phyloP scores from a whole-genome alignment of 1,140 invertebrate genomes.

The Psix sp. region DNA sequence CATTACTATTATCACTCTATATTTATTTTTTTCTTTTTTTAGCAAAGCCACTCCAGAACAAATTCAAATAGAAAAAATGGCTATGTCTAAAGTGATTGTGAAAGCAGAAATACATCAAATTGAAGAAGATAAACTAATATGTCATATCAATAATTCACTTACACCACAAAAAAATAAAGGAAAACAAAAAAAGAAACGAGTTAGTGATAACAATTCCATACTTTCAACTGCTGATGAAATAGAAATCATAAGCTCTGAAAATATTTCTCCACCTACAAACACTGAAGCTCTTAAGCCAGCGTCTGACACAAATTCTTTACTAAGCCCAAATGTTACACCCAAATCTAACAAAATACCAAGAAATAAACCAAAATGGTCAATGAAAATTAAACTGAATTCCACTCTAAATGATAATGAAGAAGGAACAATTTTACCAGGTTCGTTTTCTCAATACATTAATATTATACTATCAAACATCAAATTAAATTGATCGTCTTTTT shows the following conservation, averaged over 20 bases:
- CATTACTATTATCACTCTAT: no score
- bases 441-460: not conserved
- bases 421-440: not conserved
- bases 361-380: constrained; percentile 44
- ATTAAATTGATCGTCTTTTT: no score
- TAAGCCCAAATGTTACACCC: constrained; percentile 6
- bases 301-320: not conserved
- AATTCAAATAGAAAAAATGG: constrained; percentile 32
- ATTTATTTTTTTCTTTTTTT: constrained; percentile 5
- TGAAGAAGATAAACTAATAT: constrained; percentile 8
- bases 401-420: constrained; percentile 10
- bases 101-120: constrained; percentile 43
- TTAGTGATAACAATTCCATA: constrained; percentile 1
- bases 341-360: constrained; percentile 27
- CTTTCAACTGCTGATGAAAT: constrained; percentile 27
- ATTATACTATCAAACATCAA: no score
- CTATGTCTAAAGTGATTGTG: constrained; percentile 7
- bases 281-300: not conserved
- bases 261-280: constrained; percentile 12
- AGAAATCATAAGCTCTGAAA: constrained; percentile 36
- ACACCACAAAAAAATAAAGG: constrained; percentile 8
- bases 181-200: constrained; percentile 16
- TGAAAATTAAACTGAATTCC: constrained; percentile 35
- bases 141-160: not conserved
- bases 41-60: constrained; percentile 48